Percentiles rank a stretch among this genome's conserved stretches.
Conservation (phyloP, 2,888 invertebrate species). For the Nipponacmea schrenckii region DNA sequence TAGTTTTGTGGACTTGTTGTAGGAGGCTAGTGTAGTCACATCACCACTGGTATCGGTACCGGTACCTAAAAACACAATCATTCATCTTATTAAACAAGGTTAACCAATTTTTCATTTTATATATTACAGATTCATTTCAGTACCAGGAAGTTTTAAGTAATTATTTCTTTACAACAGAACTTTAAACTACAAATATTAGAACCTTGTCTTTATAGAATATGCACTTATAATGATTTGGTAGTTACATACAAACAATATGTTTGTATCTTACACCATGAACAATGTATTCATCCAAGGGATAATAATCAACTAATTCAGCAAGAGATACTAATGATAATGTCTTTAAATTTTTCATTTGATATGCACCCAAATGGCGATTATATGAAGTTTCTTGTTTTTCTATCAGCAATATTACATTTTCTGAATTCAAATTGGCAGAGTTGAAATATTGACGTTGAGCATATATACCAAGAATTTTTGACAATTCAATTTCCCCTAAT, state of each 20-base stretch:
- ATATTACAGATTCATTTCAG: too few species aligned
- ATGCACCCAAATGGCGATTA: background rate
- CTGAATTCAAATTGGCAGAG: background rate
- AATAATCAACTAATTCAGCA: background rate
- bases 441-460: too few species aligned
- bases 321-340: background rate
- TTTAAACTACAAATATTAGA: too few species aligned
- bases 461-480: background rate
- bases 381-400: background rate
- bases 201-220: too few species aligned
- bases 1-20: background rate
- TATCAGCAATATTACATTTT: background rate
- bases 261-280: background rate
- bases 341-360: background rate
- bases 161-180: too few species aligned
- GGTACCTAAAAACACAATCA: background rate
- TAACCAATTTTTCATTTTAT: too few species aligned
- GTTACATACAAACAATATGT: too few species aligned
- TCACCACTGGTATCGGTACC: too few species aligned
- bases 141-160: too few species aligned
- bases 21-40: background rate
- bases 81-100: too few species aligned
- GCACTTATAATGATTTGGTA: too few species aligned
- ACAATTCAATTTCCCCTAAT: background rate
- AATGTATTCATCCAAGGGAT: background rate